These are phyloP conservation scores for Bovichtus variegatus DNA, from an alignment of 2,797 vertebrate genomes.

Conservation along the genomic window DNA sequence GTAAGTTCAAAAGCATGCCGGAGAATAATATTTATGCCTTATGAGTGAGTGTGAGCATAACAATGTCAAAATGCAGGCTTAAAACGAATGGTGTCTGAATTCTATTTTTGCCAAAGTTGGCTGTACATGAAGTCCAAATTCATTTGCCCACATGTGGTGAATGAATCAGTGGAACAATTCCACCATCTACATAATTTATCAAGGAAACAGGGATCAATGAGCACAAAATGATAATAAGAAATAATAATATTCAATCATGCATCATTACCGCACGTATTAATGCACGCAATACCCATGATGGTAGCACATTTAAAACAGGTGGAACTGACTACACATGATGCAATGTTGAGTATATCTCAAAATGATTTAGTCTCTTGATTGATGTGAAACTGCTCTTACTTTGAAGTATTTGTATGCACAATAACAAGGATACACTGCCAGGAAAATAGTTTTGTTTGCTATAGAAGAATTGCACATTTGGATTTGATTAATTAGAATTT, in stretches of 20 bases:
- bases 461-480: slow-evolving; percentile 1
- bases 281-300: background rate
- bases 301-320: slow-evolving; percentile 3
- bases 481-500: background rate
- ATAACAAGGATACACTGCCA: background rate
- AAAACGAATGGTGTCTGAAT: background rate
- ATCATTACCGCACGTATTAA: background rate
- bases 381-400: slow-evolving; percentile 6
- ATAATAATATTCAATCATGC: slow-evolving; percentile 7
- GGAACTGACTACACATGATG: background rate
- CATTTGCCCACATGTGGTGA: background rate
- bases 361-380: background rate
- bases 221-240: background rate
- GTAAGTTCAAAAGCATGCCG: slow-evolving; percentile 52
- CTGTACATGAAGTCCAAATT: background rate
- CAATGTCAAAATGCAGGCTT: slow-evolving; percentile 19
- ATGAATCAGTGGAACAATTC: background rate
- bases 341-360: background rate
- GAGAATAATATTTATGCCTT: slow-evolving; percentile 52
- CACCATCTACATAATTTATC: background rate
- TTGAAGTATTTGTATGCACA: background rate
- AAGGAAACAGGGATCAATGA: background rate
- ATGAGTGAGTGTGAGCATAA: slow-evolving; percentile 39
- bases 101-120: background rate
- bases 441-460: background rate